Evolutionary conservation across 2,797 vertebrate genomes (phyloP).

Genomic region (Brotula barbata): DNA sequence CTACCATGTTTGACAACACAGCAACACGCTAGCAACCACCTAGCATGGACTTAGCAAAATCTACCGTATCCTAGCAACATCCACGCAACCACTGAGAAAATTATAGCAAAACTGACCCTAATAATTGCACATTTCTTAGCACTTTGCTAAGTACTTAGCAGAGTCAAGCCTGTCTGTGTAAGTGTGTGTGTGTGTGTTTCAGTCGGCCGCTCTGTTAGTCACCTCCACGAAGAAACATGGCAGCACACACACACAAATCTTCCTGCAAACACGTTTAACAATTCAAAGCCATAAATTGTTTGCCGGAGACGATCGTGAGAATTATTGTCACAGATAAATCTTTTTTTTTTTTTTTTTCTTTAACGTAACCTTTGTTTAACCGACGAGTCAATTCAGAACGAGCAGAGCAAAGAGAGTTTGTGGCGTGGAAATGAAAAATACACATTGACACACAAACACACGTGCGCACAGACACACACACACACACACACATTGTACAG

Average conservation of each 20-base stretch:
- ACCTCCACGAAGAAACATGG: conserved; percentile 11
- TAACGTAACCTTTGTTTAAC: conserved; percentile 13
- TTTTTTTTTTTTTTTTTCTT: not conserved
- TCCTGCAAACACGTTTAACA: conserved; percentile 11
- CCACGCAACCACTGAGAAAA: too few relatives aligned
- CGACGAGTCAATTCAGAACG: not conserved
- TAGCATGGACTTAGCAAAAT: too few relatives aligned
- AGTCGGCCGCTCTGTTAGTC: not conserved
- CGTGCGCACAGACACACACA: not conserved
- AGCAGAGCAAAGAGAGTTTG: conserved; percentile 5
- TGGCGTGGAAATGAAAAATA: not conserved
- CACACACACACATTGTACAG: not conserved
- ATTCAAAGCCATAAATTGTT: not conserved
- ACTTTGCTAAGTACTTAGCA: too few relatives aligned
- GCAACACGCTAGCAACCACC: too few relatives aligned
- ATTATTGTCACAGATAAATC: not conserved
- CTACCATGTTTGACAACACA: too few relatives aligned
- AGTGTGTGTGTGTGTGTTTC: too few relatives aligned
- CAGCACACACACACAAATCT: conserved; percentile 1
- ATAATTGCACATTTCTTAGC: too few relatives aligned
- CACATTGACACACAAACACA: not conserved
- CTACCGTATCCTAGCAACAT: too few relatives aligned
- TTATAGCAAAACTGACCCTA: too few relatives aligned
- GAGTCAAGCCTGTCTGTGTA: too few relatives aligned
- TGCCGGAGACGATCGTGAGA: not conserved